These are phyloP conservation scores for Hydriomena furcata DNA, from an alignment of 2,888 invertebrate species.

Conservation along the genomic window DNA sequence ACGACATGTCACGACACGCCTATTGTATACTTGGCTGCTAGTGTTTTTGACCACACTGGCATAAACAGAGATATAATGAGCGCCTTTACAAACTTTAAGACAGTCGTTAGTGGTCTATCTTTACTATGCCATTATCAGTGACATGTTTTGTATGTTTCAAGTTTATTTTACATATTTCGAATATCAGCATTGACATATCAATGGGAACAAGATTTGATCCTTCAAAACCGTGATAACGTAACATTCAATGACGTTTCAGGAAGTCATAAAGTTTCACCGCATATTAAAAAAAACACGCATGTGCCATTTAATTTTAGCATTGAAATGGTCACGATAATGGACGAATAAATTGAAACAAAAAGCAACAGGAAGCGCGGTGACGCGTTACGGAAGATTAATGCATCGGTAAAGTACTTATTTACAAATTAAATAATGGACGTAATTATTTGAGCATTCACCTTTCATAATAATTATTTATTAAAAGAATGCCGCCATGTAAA, in stretches of 20 bases:
- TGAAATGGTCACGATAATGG: no score
- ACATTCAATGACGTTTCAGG: no score
- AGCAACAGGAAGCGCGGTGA: slow-evolving; percentile 17
- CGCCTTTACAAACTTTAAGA: slow-evolving; percentile 5
- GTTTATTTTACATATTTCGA: no score
- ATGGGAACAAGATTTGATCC: no score
- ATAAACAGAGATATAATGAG: slow-evolving; percentile 3
- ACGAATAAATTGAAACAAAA: slow-evolving; percentile 28
- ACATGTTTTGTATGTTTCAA: slow-evolving; percentile 10
- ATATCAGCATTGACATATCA: no score
- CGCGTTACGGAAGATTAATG: slow-evolving; percentile 30
- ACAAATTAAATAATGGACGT: slow-evolving; percentile 21
- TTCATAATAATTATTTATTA: no score
- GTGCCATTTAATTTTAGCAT: no score
- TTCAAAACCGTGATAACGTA: no score
- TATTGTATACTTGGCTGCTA: slow-evolving; percentile 23
- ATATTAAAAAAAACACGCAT: no score
- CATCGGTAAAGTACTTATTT: slow-evolving; percentile 24
- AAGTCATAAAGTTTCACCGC: no score
- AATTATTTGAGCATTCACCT: slow-evolving; percentile 23
- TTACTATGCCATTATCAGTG: background rate
- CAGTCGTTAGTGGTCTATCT: slow-evolving; percentile 7
- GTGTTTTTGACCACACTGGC: slow-evolving; percentile 12
- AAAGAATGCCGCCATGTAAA: no score
- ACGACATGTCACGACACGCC: slow-evolving; percentile 14